Percentiles rank a stretch among this genome's conserved stretches.
phyloP scores from a whole-genome alignment of 53 echinoderm and acorn worm species.

The Actinopyga echinites region DNA sequence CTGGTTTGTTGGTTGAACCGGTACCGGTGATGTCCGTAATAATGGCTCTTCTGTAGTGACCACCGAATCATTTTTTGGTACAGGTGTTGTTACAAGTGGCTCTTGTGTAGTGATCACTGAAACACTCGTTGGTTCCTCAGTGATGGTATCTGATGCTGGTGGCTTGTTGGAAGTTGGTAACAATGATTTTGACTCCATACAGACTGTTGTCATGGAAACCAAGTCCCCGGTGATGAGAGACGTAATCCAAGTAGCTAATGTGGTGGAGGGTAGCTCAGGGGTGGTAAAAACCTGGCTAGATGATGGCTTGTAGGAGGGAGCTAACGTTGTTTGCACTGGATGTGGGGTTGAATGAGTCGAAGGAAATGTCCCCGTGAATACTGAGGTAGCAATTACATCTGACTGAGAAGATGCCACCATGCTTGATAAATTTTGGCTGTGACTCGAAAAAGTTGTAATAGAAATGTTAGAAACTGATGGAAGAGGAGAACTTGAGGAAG shows the following conservation, averaged over 20 bases:
- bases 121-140: too few relatives aligned
- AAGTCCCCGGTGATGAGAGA: too few relatives aligned
- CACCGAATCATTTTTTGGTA: slow-evolving; percentile 48
- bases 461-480: background rate
- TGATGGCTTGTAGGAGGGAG: background rate
- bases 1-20: background rate
- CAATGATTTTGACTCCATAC: too few relatives aligned
- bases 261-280: background rate
- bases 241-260: background rate
- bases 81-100: too few relatives aligned
- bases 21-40: too few relatives aligned
- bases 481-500: background rate
- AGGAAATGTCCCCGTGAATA: background rate
- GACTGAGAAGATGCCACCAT: background rate
- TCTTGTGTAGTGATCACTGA: too few relatives aligned
- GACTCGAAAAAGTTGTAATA: background rate
- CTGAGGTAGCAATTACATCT: too few relatives aligned
- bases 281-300: background rate
- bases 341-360: background rate
- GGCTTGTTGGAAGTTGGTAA: too few relatives aligned
- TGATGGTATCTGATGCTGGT: too few relatives aligned
- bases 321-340: background rate
- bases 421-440: too few relatives aligned
- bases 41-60: slow-evolving; percentile 55
- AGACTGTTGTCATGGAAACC: too few relatives aligned